These are phyloP conservation scores for Arvicanthis niloticus DNA, from an alignment of 2,113 vertebrate species.

Conservation along the genomic window DNA sequence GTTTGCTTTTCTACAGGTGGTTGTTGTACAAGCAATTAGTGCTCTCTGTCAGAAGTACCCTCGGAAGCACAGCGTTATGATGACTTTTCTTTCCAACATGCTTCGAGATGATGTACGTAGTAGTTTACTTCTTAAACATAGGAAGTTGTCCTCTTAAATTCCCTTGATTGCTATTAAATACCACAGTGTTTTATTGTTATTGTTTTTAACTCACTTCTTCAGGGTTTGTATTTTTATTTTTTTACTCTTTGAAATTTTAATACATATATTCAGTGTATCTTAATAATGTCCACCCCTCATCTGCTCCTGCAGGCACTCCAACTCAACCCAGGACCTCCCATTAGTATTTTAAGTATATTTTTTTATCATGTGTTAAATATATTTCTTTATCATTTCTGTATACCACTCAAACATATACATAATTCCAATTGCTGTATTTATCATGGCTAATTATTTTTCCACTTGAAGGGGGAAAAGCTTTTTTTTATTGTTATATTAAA, in stretches of 20 bases:
- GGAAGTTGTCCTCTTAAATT: neutral
- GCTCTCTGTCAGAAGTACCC: slow-evolving; percentile 99
- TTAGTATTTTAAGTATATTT: neutral
- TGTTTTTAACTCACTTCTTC: neutral
- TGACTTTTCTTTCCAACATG: slow-evolving; percentile 99
- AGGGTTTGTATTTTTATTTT: neutral
- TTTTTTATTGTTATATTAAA: neutral
- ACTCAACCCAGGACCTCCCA: neutral
- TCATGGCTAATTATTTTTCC: neutral
- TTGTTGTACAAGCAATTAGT: slow-evolving; percentile 98
- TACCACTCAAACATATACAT: neutral
- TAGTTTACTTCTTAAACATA: neutral
- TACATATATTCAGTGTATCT: no score
- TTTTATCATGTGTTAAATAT: neutral
- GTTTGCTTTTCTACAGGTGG: slow-evolving; percentile 90
- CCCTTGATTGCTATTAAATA: neutral
- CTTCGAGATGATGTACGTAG: slow-evolving; percentile 96
- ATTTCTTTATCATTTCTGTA: neutral
- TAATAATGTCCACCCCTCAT: no score
- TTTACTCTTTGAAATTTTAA: neutral
- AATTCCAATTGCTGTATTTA: neutral
- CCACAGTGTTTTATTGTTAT: neutral
- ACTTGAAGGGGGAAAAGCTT: neutral
- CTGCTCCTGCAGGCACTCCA: neutral
- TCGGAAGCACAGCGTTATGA: slow-evolving; percentile 98